These are phyloP conservation scores for Drosophila peninsularis DNA, from an alignment of 2,888 invertebrate species.

Conservation along the genomic window DNA sequence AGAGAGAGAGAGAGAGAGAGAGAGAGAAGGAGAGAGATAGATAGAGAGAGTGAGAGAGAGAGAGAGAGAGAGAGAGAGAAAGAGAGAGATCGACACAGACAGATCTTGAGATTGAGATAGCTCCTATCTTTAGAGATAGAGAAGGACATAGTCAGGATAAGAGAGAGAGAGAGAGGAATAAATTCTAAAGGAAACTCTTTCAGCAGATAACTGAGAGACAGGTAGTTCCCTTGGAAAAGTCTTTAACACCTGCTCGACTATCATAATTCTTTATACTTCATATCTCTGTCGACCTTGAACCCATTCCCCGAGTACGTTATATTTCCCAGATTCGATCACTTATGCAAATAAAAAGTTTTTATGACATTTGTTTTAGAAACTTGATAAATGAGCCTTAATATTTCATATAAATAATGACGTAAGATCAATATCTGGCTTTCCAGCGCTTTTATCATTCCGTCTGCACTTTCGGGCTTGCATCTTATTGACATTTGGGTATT, in stretches of 20 bases:
- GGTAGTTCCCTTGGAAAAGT: not conserved
- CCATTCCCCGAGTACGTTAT: not conserved
- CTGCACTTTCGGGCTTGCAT: conserved; percentile 10
- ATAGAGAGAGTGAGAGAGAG: not conserved
- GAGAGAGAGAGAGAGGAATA: not conserved
- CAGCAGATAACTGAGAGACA: not conserved
- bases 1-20: not conserved
- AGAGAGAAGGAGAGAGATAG: not conserved
- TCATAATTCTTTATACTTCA: not conserved
- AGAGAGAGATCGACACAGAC: not conserved
- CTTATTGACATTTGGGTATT: conserved; percentile 29
- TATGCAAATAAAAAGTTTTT: not conserved
- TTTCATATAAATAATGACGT: conserved; percentile 1
- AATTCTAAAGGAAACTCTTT: too few species aligned
- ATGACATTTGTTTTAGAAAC: not conserved
- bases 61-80: not conserved
- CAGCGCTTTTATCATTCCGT: not conserved
- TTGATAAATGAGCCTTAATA: not conserved
- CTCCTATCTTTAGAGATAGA: not conserved
- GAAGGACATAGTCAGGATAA: not conserved
- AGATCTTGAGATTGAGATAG: not conserved
- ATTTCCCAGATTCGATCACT: not conserved
- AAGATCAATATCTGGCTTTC: conserved; percentile 18
- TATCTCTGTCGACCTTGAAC: not conserved
- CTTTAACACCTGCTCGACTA: not conserved